Evolutionary conservation across 2,113 vertebrate genomes (phyloP).

Genomic region (Petroica traversi): DNA sequence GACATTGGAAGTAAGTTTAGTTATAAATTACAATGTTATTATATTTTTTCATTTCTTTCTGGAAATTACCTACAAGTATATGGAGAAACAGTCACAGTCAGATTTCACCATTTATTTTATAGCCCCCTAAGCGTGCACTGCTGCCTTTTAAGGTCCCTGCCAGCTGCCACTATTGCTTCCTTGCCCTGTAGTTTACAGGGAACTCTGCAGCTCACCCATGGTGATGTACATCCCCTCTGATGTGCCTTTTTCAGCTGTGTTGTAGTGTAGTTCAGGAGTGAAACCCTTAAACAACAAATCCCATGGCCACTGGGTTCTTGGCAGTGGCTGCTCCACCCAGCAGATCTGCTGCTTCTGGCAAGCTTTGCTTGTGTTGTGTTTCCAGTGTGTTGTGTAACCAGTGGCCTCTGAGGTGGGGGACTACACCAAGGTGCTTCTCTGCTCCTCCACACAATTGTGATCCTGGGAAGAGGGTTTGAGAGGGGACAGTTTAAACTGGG

Average conservation of each 20-base stretch:
- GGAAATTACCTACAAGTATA: background rate
- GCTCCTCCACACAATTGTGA: background rate
- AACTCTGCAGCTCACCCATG: background rate
- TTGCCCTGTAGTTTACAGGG: background rate
- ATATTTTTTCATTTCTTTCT: background rate
- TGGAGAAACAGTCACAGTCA: background rate
- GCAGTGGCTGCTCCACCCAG: background rate
- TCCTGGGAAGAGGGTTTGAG: background rate
- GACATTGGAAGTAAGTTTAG: background rate
- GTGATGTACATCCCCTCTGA: background rate
- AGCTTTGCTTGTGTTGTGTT: background rate
- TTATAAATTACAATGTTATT: background rate
- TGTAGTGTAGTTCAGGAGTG: background rate
- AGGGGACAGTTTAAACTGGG: background rate
- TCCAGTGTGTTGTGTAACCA: fast-evolving
- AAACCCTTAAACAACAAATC: background rate
- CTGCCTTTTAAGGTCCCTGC: background rate
- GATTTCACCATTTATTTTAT: background rate
- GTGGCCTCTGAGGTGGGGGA: background rate
- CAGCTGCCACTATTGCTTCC: background rate
- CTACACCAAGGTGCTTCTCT: background rate
- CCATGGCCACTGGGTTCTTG: fast-evolving
- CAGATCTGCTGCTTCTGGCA: background rate
- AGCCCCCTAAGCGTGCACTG: background rate
- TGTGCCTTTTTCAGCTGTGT: fast-evolving